Percentiles rank a stretch among this genome's conserved stretches.
phyloP scores from a whole-genome alignment of 2,113 vertebrate genomes.

The Helogale parvula region DNA sequence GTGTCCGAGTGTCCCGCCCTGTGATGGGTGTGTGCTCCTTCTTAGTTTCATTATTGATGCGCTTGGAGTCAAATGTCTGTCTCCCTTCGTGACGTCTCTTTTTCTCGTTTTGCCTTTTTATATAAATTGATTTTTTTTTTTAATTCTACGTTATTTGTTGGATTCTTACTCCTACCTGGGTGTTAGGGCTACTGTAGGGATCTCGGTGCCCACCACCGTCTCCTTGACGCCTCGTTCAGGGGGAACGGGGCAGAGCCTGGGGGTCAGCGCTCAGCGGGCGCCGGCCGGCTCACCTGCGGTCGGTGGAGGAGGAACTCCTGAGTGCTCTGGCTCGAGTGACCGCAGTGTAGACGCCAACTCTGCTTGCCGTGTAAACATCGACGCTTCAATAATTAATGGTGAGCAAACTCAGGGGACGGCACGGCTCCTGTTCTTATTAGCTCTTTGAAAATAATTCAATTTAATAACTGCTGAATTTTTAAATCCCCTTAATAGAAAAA shows the following conservation, averaged over 20 bases:
- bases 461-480: neutral
- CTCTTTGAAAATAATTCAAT: neutral
- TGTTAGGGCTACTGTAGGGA: accelerated
- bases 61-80: accelerated
- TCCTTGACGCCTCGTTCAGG: neutral
- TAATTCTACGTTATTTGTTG: too few relatives aligned
- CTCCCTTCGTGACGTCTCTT: neutral
- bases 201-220: accelerated
- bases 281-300: neutral
- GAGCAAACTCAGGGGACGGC: neutral
- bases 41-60: accelerated
- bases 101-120: neutral
- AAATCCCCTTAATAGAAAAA: neutral
- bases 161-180: neutral
- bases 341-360: accelerated
- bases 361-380: accelerated
- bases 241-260: accelerated
- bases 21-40: neutral
- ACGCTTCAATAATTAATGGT: neutral
- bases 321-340: neutral
- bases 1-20: neutral
- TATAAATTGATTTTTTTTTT: neutral
- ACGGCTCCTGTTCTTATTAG: neutral
- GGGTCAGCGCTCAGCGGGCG: accelerated
- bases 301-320: neutral